Evolutionary conservation across 2,797 vertebrate species (phyloP).

Genomic region (Coranthus polyacanthus): DNA sequence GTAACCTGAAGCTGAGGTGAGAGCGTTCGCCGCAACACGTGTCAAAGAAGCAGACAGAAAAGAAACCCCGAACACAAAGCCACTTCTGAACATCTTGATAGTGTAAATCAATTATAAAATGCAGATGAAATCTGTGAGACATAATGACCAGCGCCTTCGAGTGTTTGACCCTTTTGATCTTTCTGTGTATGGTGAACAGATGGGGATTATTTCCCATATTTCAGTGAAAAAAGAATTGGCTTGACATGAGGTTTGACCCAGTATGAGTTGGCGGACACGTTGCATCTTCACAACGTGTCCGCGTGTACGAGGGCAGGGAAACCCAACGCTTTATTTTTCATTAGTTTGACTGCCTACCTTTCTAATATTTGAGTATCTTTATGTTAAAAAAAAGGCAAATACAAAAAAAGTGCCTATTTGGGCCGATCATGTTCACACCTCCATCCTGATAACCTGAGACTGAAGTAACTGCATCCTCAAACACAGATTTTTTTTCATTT

Average conservation of each 20-base stretch:
- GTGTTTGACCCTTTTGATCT: neutral
- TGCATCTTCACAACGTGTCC: neutral
- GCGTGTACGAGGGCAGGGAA: neutral
- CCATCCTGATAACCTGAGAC: too few relatives aligned
- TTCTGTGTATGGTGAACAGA: neutral
- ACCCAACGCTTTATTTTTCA: neutral
- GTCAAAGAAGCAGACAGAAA: neutral
- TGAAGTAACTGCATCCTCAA: too few relatives aligned
- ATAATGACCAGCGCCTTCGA: neutral
- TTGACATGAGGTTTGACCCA: neutral
- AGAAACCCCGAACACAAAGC: neutral
- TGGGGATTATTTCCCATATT: neutral
- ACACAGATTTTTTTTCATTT: too few relatives aligned
- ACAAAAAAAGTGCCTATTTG: too few relatives aligned
- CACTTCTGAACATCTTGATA: neutral
- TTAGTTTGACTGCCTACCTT: neutral
- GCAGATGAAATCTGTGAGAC: neutral
- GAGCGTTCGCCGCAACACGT: conserved; percentile 5
- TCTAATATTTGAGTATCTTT: neutral
- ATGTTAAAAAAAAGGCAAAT: too few relatives aligned
- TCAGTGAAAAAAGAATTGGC: neutral
- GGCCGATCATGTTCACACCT: too few relatives aligned
- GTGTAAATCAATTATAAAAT: neutral
- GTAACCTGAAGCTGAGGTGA: conserved; percentile 30
- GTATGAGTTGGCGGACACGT: neutral